Percentiles rank a stretch among this genome's conserved stretches.
phyloP scores from a whole-genome alignment of 2,888 invertebrate species.

The Catocala nupta region DNA sequence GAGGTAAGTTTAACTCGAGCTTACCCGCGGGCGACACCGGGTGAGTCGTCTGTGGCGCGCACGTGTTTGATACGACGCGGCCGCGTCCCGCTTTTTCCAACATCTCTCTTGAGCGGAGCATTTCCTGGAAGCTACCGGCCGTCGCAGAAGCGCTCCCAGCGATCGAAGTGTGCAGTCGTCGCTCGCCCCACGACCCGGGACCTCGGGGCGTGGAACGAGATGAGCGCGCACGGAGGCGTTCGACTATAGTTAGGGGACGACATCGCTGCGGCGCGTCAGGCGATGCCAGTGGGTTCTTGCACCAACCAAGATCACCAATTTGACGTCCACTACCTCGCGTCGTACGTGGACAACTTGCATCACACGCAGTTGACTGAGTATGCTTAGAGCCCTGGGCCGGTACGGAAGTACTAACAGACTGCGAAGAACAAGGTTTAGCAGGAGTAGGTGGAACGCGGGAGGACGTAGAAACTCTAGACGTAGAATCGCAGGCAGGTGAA shows the following conservation, averaged over 20 bases:
- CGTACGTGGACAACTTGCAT: not conserved
- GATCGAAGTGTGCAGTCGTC: constrained; percentile 46
- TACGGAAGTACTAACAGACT: too few relatives aligned
- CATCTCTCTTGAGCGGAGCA: constrained; percentile 32
- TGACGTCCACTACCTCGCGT: not conserved
- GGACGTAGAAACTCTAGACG: not conserved
- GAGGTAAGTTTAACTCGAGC: not conserved
- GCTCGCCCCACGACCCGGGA: constrained; percentile 26
- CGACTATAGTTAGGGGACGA: constrained; percentile 24
- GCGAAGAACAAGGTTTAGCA: too few relatives aligned
- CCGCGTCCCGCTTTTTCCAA: constrained; percentile 58
- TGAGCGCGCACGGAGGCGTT: constrained; percentile 30
- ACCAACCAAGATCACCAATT: constrained; percentile 12
- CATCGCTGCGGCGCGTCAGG: constrained; percentile 35
- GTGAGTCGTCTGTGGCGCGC: not conserved
- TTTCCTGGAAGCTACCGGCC: constrained; percentile 9
- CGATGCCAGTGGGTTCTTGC: constrained; percentile 12
- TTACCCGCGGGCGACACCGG: constrained; percentile 17
- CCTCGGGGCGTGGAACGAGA: constrained; percentile 7
- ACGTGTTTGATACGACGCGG: constrained; percentile 39
- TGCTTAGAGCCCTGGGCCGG: too few relatives aligned
- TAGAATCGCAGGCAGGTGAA: constrained; percentile 50
- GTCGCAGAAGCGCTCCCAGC: not conserved
- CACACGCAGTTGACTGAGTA: too few relatives aligned
- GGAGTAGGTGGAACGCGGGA: not conserved